These are phyloP conservation scores for Eudemis profundana DNA, from an alignment of 2,888 invertebrate species.

Conservation along the genomic window DNA sequence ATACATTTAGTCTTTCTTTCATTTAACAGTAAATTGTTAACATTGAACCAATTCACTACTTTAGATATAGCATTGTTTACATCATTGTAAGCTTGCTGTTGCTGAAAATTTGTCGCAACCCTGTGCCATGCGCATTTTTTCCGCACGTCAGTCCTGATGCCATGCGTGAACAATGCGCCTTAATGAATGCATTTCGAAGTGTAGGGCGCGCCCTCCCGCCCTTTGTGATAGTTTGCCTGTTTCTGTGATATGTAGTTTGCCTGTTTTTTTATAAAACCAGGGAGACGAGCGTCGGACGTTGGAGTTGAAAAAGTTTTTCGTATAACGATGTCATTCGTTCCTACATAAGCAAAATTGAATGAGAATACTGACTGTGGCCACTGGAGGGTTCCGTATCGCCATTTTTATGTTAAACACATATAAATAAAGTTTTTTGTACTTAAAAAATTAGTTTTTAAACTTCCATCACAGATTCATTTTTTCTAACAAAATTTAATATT, in stretches of 20 bases:
- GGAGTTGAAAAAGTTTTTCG: neutral
- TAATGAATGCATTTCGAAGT: conserved; percentile 71
- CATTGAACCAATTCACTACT: too few species aligned
- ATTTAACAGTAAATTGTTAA: too few species aligned
- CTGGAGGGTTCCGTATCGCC: neutral
- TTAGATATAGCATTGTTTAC: too few species aligned
- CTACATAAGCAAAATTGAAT: neutral
- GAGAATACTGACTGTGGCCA: neutral
- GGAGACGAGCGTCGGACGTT: neutral
- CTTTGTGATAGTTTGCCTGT: conserved; percentile 28
- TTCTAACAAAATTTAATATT: too few species aligned
- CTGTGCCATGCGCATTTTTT: conserved; percentile 26
- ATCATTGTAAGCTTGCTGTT: neutral
- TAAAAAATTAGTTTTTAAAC: too few species aligned
- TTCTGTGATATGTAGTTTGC: conserved; percentile 7
- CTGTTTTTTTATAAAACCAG: conserved; percentile 2
- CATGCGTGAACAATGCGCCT: conserved; percentile 63
- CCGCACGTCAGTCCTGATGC: conserved; percentile 36
- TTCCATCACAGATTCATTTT: too few species aligned
- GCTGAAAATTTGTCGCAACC: conserved; percentile 2
- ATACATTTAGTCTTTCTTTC: too few species aligned
- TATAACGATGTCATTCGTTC: conserved; percentile 1
- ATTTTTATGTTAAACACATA: neutral
- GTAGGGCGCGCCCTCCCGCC: conserved; percentile 43
- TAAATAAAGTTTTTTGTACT: too few species aligned